These are phyloP conservation scores for Synanthedon tipuliformis DNA, from an alignment of 2,888 invertebrate genomes.

Conservation along the genomic window DNA sequence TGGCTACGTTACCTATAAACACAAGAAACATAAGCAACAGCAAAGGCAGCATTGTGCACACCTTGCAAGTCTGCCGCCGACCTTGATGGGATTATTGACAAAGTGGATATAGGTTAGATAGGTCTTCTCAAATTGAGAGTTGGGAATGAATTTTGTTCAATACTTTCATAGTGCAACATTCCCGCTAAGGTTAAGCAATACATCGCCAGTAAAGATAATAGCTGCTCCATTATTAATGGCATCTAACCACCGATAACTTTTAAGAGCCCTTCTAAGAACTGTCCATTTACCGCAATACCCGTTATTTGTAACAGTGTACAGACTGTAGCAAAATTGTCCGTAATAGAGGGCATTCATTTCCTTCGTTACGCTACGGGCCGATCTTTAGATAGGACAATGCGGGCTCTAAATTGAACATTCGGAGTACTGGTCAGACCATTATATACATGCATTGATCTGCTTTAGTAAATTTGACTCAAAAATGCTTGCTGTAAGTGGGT, in stretches of 20 bases:
- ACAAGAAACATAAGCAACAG: too few relatives aligned
- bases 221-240: too few relatives aligned
- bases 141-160: too few relatives aligned
- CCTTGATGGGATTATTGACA: too few relatives aligned
- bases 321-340: not conserved
- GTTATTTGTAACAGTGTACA: constrained; percentile 15
- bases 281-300: constrained; percentile 24
- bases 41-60: too few relatives aligned
- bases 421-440: constrained; percentile 41
- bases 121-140: too few relatives aligned
- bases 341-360: constrained; percentile 8
- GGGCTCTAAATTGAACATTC: constrained; percentile 54
- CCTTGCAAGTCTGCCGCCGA: too few relatives aligned
- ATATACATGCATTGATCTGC: constrained; percentile 57
- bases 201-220: too few relatives aligned
- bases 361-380: constrained; percentile 21
- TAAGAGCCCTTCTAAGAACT: constrained; percentile 24
- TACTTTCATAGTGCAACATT: too few relatives aligned
- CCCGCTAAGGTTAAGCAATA: too few relatives aligned
- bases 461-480: constrained; percentile 57
- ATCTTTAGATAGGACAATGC: constrained; percentile 44
- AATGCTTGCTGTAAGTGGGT: constrained; percentile 58
- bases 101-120: too few relatives aligned
- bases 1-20: too few relatives aligned
- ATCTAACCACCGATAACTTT: constrained; percentile 2